Evolutionary conservation across 2,888 invertebrate genomes (phyloP), one percentile per base, ranked within the genome.

Genomic region (Nasonovia ribisnigri): DNA sequence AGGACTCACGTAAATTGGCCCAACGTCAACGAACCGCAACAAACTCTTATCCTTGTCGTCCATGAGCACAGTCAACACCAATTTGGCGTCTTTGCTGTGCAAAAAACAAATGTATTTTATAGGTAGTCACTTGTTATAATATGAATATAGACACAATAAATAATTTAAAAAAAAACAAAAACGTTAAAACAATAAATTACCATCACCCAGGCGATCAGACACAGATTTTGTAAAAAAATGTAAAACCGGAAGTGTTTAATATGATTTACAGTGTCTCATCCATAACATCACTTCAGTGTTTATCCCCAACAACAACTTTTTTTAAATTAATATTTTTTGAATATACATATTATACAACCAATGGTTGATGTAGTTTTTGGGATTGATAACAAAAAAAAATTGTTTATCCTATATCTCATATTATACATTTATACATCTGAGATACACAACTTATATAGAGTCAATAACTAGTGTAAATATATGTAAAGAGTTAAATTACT

Each of bases 1-100:
- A 16, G 96, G 96, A 95, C 97, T 97, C 48, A 97, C 96, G 95
- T 97, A 97, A 43, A 97, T 96, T 0, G 98, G 97, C 0, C 97
- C 97, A 88, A 97, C 96, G 43, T 96, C 96, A 10, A 97, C 96
- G 95, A 98, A 97, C 3, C 96, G 96, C 0, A 97, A 95, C 67
- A 97, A 96, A 57, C 97, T 97, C 13, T 97, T 97, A 3, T 95
- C 94, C 42, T 97, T 97, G 26, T 96, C 97, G 36, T 96, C 96
- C 95, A 96, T 97, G 46, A 97, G 96, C 29, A 98, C 96, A 96
- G 97, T 97, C 13, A 98, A 95, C 3, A 98, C 97, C 95, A 98
- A 96, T 95, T 97, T 97, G 95, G 97, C 97, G 95, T 96, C 96
- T 95, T 97, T 97, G 95, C 93, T 93, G 13, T 24, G 8, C 16